phyloP scores from a whole-genome alignment of 2,113 vertebrate genomes.

The Aix galericulata region DNA sequence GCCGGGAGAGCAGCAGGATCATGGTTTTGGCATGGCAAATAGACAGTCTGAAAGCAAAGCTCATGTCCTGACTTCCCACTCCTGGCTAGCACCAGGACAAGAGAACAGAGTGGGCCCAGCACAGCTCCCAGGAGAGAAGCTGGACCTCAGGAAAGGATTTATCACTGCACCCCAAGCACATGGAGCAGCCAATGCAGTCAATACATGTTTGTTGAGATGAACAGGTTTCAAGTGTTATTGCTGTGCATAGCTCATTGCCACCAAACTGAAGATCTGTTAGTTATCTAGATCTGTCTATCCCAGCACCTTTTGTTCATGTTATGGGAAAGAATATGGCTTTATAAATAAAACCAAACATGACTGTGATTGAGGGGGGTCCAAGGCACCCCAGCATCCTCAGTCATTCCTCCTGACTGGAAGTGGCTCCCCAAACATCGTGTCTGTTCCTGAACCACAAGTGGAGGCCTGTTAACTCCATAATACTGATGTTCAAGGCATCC shows the following conservation, averaged over 20 bases:
- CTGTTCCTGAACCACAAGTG: neutral
- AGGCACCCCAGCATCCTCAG: neutral
- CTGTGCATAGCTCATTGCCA: neutral
- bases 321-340: neutral
- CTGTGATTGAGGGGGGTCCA: neutral
- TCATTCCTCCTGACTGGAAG: neutral
- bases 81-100: fast-evolving
- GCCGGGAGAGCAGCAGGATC: neutral
- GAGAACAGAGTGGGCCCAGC: neutral
- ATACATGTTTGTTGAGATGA: neutral
- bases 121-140: neutral
- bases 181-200: neutral
- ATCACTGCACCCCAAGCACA: neutral
- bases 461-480: neutral
- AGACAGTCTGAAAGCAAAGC: neutral
- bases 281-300: neutral
- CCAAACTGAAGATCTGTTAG: neutral
- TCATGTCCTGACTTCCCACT: neutral
- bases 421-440: neutral
- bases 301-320: neutral
- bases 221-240: neutral
- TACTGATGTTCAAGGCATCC: neutral
- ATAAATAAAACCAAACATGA: neutral
- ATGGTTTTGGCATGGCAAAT: neutral
- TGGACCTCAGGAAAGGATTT: neutral